Evolutionary conservation across 1,140 invertebrate genomes (phyloP), one percentile per base, ranked within the genome.

Genomic region (Drosophila elegans): DNA sequence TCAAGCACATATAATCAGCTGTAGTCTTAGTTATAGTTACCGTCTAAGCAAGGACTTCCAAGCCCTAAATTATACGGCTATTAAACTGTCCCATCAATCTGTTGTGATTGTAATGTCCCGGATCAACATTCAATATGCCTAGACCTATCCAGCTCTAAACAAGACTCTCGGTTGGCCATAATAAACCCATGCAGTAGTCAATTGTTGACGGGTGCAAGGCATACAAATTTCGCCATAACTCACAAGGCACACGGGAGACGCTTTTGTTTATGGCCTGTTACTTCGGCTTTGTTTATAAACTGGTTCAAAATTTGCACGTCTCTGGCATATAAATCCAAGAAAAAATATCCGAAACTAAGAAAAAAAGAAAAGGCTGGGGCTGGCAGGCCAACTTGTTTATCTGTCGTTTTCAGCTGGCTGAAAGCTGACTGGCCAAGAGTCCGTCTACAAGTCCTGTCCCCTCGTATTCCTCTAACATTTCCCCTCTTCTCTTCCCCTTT

Each of bases 291-390:
- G 80, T 82, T 89, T 88, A 82, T 82, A 76, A 86, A 86, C 83
- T 86, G 79, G 84, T 88, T 83, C 84, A 86, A 89, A 88, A 77
- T 79, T 83, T 76, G 83, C 83, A 86, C 83, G 83, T 83, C 83
- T 86, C 56, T 78, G 80, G 76, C 80, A 83, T 66, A 84, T 82
- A 82, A 80, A 80, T 80, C 54, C 52, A 56, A 56, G 66, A 71
- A 46, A 71, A 46, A 69, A 42, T 71, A 71, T 36, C 64, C 67
- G 5, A 72, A 72, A 71, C 44, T 56, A 45, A 45, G 38, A 45
- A 7, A 34, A 34, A 63, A 60, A 57, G 64, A 67, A 73, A 49
- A 42, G 36, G 41, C 41, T 44, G 51, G 10, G 36, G 41, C 41
- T 44, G 51, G 10, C 56, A 84, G 57, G 46, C 49, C 77, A 79